Evolutionary conservation across 92 coral and sea anemone species (phyloP).

Genomic region (Ricordea florida): DNA sequence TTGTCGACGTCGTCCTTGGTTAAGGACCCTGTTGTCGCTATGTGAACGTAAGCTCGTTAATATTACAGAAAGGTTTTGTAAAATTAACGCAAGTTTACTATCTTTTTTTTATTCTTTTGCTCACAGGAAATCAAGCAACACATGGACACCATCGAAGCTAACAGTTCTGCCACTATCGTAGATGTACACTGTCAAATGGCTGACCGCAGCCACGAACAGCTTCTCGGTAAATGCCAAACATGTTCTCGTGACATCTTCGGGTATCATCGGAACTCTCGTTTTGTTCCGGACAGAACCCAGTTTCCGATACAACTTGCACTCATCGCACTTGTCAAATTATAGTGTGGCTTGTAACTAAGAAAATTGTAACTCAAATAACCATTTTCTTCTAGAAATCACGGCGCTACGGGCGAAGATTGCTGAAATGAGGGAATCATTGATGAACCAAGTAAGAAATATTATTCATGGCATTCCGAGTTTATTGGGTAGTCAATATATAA

Average conservation of each 20-base stretch:
- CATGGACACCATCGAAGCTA: constrained; percentile 68
- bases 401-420: constrained; percentile 93
- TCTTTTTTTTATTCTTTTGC: neutral
- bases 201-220: constrained; percentile 94
- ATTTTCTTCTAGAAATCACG: constrained; percentile 81
- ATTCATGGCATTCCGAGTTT: neutral
- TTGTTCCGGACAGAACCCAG: neutral
- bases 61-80: neutral
- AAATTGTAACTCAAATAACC: too few relatives aligned
- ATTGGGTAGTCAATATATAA: neutral
- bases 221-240: constrained; percentile 62
- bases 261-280: neutral
- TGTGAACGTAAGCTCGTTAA: too few relatives aligned
- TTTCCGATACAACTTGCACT: too few relatives aligned
- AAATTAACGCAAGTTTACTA: neutral
- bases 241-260: neutral
- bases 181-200: constrained; percentile 97
- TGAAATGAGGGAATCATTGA: constrained; percentile 87
- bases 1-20: too few relatives aligned
- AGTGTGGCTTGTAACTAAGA: too few relatives aligned
- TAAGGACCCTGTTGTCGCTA: too few relatives aligned
- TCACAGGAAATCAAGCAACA: constrained; percentile 81
- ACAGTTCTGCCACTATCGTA: constrained; percentile 80
- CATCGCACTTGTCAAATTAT: too few relatives aligned
- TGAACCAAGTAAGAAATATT: constrained; percentile 74